Evolutionary conservation across 1,140 invertebrate genomes (phyloP), one percentile per base, ranked within the genome.

Genomic region (Drosophila repleta): DNA sequence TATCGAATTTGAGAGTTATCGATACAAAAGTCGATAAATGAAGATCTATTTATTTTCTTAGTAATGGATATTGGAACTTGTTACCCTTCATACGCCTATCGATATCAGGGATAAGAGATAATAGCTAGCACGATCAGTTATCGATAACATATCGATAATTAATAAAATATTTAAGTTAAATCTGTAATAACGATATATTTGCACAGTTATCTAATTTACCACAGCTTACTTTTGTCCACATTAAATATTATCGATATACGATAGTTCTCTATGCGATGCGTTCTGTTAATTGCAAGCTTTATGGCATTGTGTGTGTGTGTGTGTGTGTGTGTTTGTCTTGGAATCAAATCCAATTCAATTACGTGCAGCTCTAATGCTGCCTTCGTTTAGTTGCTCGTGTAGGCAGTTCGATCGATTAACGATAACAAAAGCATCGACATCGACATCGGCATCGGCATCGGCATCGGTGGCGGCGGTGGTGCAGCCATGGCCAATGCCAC

Each of bases 331-430:
- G 17, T 37, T 17, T 39, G 52, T n/a, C 10, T n/a, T 55, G n/a
- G 21, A 39, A 11, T 15, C 5, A 20, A n/a, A n/a, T 17, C 21
- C 39, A 13, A 56, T 65, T 65, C n/a, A 65, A 56, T 57, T 48
- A 45, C 43, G 20, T 24, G 20, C 8, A 45, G 10, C 26, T 48
- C 15, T 32, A 26, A 24, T 32, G 21, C 7, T 43, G 20, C 10
- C 35, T 15, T 29, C 61, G 21, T 72, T 75, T 79, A 57, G 70
- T 74, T 76, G 75, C 61, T 71, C 76, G 69, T 52, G 63, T 66
- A 67, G 53, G 48, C 39, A 11, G 62, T 21, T 20, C 45, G 78
- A 82, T 85, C 82, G 82, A 85, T 85, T 81, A 87, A 64, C 74
- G 82, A 85, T 84, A 84, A 76, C 62, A 74, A 32, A 67, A 56